These are phyloP conservation scores for Brachystomella parvula DNA, from an alignment of 1,140 invertebrate species.

Conservation along the genomic window DNA sequence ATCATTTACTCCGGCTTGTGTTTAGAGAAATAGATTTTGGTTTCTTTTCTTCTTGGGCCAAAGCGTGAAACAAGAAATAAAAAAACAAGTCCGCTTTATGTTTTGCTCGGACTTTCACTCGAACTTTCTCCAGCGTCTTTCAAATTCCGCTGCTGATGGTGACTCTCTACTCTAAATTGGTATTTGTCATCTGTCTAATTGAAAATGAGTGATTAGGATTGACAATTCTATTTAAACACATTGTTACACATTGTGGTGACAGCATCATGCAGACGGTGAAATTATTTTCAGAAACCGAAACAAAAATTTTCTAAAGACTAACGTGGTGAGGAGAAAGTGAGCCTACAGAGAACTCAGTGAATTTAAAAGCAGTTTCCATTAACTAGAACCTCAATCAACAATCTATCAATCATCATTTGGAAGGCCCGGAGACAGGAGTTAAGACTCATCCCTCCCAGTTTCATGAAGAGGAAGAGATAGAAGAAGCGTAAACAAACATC, in stretches of 20 bases:
- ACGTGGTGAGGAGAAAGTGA: neutral
- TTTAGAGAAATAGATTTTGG: neutral
- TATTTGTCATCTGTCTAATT: neutral
- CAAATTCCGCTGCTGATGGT: too few species aligned
- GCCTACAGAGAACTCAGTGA: neutral
- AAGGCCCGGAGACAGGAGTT: neutral
- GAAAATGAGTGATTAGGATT: neutral
- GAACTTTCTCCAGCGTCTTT: neutral
- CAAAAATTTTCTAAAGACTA: neutral
- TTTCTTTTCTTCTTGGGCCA: neutral
- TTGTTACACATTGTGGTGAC: neutral
- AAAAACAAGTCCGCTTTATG: neutral
- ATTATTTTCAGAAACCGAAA: neutral
- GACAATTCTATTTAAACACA: neutral
- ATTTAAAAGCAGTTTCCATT: neutral
- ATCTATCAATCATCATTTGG: constrained; percentile 13
- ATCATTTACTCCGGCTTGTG: neutral
- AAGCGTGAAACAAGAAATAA: neutral
- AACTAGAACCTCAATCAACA: constrained; percentile 12
- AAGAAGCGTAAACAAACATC: neutral
- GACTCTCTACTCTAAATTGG: neutral
- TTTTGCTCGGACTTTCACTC: neutral
- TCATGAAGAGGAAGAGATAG: neutral
- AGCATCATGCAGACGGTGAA: neutral
- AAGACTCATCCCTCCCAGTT: neutral